These are phyloP conservation scores for Percopsis omiscomaycus DNA, from an alignment of 2,797 vertebrate genomes.

Conservation along the genomic window DNA sequence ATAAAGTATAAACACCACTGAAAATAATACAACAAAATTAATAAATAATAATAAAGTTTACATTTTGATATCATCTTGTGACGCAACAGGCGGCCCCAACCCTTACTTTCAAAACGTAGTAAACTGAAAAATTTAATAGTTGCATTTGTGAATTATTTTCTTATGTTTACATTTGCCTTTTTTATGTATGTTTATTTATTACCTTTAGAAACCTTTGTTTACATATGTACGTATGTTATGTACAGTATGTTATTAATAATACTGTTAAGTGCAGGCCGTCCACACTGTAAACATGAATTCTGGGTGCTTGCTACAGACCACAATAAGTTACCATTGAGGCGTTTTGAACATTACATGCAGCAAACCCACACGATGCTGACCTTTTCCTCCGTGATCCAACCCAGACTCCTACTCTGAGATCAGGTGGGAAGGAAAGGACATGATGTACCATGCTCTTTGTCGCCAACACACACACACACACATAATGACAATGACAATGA, in stretches of 20 bases:
- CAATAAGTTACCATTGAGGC: not conserved
- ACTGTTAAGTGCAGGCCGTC: not conserved
- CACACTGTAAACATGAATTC: slow-evolving; percentile 1
- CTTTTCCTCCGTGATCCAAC: slow-evolving; percentile 46
- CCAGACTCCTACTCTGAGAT: slow-evolving; percentile 29
- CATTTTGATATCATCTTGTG: too few relatives aligned
- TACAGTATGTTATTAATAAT: too few relatives aligned
- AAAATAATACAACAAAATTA: too few relatives aligned
- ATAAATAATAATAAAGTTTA: too few relatives aligned
- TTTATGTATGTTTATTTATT: not conserved
- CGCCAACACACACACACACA: slow-evolving; percentile 34
- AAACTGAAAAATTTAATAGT: too few relatives aligned
- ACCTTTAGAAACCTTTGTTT: not conserved
- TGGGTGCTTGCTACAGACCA: not conserved
- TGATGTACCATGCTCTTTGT: slow-evolving; percentile 36
- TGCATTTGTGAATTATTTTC: too few relatives aligned
- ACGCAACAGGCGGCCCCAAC: too few relatives aligned
- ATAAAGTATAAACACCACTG: too few relatives aligned
- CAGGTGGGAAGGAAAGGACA: slow-evolving; percentile 30
- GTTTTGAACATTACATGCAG: slow-evolving; percentile 16
- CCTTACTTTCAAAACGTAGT: too few relatives aligned
- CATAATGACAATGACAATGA: not conserved
- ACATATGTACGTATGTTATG: too few relatives aligned
- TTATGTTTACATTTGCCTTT: too few relatives aligned
- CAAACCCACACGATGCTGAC: slow-evolving; percentile 39